A percentile compares a stretch with the other conserved stretches of the same genome.
Conservation (phyloP, 2,113 vertebrate species). For the Chitala chitala region DNA sequence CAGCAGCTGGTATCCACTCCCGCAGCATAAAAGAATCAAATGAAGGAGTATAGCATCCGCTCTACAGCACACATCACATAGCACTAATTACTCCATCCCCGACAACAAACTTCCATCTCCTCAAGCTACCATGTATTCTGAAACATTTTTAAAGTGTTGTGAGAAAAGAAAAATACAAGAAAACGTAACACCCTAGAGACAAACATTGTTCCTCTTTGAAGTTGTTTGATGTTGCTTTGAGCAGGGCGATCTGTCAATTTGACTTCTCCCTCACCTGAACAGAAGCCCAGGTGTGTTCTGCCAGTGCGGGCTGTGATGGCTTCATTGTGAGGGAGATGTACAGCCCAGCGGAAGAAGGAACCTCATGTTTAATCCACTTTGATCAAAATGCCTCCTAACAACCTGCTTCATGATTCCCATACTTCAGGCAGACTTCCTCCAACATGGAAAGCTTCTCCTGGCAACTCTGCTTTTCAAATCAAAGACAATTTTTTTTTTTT, state of each 20-base stretch:
- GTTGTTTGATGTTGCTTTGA: conserved; percentile 36
- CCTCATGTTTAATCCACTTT: not conserved
- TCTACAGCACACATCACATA: conserved; percentile 22
- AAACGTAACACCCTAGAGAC: conserved; percentile 25
- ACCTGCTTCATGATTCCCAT: not conserved
- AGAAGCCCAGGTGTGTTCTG: conserved; percentile 17
- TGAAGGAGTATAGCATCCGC: conserved; percentile 21
- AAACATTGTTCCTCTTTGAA: conserved; percentile 33
- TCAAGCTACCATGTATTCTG: conserved; percentile 5
- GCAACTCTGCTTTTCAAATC: no score
- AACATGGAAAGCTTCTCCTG: not conserved
- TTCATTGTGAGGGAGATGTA: conserved; percentile 24
- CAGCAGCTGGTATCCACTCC: not conserved
- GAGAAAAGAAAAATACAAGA: conserved; percentile 21
- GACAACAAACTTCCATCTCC: conserved; percentile 18
- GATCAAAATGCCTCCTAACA: not conserved
- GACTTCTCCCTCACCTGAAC: conserved; percentile 23
- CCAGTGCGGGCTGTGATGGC: conserved; percentile 16
- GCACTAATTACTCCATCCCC: conserved; percentile 2
- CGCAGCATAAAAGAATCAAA: not conserved
- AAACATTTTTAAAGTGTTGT: conserved; percentile 6
- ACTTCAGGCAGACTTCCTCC: not conserved
- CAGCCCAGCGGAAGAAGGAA: not conserved
- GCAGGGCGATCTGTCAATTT: conserved; percentile 22
- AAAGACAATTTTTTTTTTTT: no score